phyloP scores from a whole-genome alignment of 2,113 vertebrate species.

The Chloropsis cyanopogon region DNA sequence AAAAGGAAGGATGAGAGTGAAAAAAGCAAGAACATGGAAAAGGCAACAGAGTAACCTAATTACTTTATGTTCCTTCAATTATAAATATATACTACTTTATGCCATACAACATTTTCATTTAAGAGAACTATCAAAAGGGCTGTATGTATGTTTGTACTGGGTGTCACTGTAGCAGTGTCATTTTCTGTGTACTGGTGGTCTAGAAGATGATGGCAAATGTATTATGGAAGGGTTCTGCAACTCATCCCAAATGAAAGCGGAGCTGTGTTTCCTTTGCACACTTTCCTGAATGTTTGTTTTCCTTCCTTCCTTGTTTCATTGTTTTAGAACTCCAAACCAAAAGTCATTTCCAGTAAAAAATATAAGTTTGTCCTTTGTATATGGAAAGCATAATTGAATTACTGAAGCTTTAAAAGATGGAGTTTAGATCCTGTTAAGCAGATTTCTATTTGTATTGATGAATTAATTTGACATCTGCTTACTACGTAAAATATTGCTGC shows the following conservation, averaged over 20 bases:
- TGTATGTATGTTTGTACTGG: background rate
- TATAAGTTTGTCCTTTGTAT: background rate
- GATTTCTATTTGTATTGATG: conserved; percentile 62
- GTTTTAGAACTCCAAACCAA: background rate
- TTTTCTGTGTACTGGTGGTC: background rate
- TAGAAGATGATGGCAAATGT: background rate
- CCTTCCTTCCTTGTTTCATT: background rate
- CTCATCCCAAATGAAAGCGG: background rate
- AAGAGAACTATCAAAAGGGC: background rate
- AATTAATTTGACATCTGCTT: conserved; percentile 68
- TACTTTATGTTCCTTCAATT: background rate
- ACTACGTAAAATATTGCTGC: conserved; percentile 59
- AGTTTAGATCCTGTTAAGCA: conserved; percentile 37
- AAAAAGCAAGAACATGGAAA: background rate
- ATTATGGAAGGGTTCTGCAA: background rate
- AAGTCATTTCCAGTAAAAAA: background rate
- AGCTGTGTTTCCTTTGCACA: background rate
- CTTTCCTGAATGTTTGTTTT: background rate
- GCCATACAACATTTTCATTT: background rate
- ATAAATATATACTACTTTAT: background rate
- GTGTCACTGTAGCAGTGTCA: background rate
- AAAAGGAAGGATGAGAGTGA: background rate
- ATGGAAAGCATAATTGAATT: conserved; percentile 21
- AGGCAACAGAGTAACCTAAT: background rate
- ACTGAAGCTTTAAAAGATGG: conserved; percentile 32